Base-by-base conservation (phyloP, 1,140 invertebrate species). In the Saccostrea cuccullata region DNA sequence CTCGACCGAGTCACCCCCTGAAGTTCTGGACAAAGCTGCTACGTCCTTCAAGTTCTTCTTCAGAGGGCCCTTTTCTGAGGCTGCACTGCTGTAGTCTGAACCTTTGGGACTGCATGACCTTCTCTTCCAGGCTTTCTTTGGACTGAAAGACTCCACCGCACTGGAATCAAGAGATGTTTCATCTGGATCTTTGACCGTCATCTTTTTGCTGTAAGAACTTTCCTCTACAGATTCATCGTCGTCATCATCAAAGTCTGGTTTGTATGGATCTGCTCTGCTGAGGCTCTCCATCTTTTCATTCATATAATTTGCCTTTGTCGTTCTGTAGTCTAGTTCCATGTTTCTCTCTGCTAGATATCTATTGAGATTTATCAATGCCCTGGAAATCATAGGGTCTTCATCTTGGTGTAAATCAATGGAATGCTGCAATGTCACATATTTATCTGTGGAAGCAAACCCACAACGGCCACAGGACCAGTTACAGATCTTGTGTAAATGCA, bases 401-500 rank as follows among this genome's bases (percentile, higher is more conserved):
- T 88, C 64, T 55, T 82, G 15, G 56, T 88, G 87, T 15, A 67
- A 11, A 55, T 85, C 83, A 56, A 70, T 67, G 64, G 87, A 88
- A 84, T 88, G 87, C 55, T 83, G 82, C 23, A 88, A 82, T 30
- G 83, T 64, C 26, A 84, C 87, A 55, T 85, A 73, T 58, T 85
- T 84, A 88, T 83, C 83, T 30, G 9, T 73, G 30, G 87, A 88
- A 23, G 60, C 64, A 85, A 84, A 88, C 17, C 87, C 83, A 77
- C 87, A 88, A 56, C 26, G 36, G 23, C 84, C 84, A n/a, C 87
- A 88, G 3, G 26, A 47, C 87, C 87, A 88, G 67, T 88, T 83
- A 84, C 87, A 88, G n/a, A 84, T 83, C 70, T 88, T 88, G 40
- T 88, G 87, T 15, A 84, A 84, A 23, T 84, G 55, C 55, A 88